A percentile compares a stretch with the other conserved stretches of the same genome.
Conservation (phyloP, 2,888 invertebrate species). For the Agrypnus murinus region DNA sequence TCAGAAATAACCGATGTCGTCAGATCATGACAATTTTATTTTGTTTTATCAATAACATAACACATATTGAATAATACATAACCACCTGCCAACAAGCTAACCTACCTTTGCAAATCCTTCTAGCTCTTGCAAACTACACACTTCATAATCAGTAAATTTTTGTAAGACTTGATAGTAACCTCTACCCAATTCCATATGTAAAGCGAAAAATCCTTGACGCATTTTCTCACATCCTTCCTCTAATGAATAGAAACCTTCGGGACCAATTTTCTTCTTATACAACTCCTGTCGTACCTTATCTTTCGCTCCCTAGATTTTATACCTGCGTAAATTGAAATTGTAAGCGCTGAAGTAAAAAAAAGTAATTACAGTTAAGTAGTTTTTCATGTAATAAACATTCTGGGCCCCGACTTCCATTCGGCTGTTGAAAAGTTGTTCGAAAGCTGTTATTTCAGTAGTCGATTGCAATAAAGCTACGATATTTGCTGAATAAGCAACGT, state of each 20-base stretch:
- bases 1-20: too few species aligned
- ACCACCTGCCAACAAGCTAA: too few species aligned
- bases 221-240: constrained; percentile 16
- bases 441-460: constrained; percentile 74
- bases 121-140: constrained; percentile 21
- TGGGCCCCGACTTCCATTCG: constrained; percentile 77
- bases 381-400: constrained; percentile 72
- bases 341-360: background rate
- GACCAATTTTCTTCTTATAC: constrained; percentile 4
- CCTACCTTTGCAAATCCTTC: constrained; percentile 28
- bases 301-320: constrained; percentile 1
- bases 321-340: background rate
- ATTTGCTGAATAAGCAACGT: constrained; percentile 80
- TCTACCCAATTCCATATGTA: constrained; percentile 12
- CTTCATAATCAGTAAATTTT: constrained; percentile 22
- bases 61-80: too few species aligned
- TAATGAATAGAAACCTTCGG: constrained; percentile 11
- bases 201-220: constrained; percentile 18
- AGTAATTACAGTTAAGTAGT: constrained; percentile 76
- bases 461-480: constrained; percentile 80
- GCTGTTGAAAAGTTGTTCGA: constrained; percentile 74
- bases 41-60: too few species aligned
- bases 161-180: constrained; percentile 10
- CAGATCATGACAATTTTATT: too few species aligned
- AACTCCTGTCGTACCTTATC: constrained; percentile 52